Evolutionary conservation across 92 coral and sea anemone genomes (phyloP), one percentile per base, ranked within the genome.

Genomic region (Zoanthus solanderi): DNA sequence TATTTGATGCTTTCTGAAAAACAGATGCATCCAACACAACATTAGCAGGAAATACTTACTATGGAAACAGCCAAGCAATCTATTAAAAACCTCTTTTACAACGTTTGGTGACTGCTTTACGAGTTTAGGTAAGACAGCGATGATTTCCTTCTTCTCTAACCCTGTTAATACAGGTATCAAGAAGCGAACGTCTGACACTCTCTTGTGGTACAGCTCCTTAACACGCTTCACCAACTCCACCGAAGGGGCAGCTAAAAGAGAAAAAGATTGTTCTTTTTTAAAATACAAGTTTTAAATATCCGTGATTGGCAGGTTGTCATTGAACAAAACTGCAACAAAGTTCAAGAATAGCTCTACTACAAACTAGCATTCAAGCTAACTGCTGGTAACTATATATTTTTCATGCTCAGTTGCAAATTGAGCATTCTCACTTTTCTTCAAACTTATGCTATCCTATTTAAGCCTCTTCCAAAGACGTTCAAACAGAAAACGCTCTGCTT

Each of bases 71-170:
- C 99, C 99, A 61, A 97, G 95, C 37, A 97, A 83, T 23, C 99
- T 87, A 75, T 97, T 97, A 71, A 97, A 97, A 58, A 97, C 99
- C 87, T 97, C 99, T 72, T 97, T 97, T 60, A 97, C 99, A 16
- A 97, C 99, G 42, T 95, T 97, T 14, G 99, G 99, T 28, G 99
- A 97, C 90, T 97, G 99, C 74, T 97, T 97, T 88, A 97, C 94
- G 42, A 97, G 98, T 90, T 97, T 97, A 7, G 99, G 99, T 31
- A 97, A 84, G 67, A 97, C 99, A 45, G 98, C 97, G 18, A 97
- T 95, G 67, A 97, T 93, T 60, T 97, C 99, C 46, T 97, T 96
- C 66, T 97, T 97, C 83, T 94, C 98, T 73, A 97, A 91, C 23
- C 99, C 99, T 56, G 99, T 95, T 47, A 97, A 79, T 29, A 97